These are phyloP conservation scores for Resseliella maxima DNA, from an alignment of 2,888 invertebrate genomes.

Conservation along the genomic window DNA sequence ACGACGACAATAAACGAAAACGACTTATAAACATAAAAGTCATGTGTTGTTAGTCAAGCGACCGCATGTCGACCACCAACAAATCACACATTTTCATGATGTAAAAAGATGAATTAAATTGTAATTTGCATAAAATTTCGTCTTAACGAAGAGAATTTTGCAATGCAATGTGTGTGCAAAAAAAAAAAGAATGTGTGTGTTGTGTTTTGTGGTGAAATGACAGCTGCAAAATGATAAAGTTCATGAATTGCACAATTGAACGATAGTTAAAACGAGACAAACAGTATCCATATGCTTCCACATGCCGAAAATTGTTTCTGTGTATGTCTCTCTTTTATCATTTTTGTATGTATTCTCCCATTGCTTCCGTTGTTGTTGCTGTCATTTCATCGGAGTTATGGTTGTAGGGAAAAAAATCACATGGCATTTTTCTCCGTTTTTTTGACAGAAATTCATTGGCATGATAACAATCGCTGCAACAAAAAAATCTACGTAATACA, in stretches of 20 bases:
- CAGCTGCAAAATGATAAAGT: conserved; percentile 15
- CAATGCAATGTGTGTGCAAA: background rate
- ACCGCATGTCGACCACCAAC: no score
- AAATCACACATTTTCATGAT: no score
- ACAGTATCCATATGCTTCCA: background rate
- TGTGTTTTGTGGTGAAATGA: background rate
- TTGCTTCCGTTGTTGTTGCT: background rate
- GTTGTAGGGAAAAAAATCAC: background rate
- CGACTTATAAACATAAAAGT: no score
- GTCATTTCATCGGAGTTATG: background rate
- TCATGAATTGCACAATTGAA: background rate
- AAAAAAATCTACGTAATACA: background rate
- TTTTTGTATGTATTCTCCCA: background rate
- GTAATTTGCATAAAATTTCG: background rate
- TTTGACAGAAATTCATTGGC: conserved; percentile 19
- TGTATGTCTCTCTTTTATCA: background rate
- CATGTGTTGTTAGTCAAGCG: no score
- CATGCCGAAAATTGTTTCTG: no score
- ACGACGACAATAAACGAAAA: no score
- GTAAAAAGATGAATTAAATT: no score
- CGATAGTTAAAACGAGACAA: background rate
- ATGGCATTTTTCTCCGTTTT: conserved; percentile 46
- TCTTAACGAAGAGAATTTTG: background rate
- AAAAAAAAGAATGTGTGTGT: background rate
- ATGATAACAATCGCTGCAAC: conserved; percentile 41